Conservation (phyloP, 2,113 vertebrate genomes). For the Rhabdornis inornatus region DNA sequence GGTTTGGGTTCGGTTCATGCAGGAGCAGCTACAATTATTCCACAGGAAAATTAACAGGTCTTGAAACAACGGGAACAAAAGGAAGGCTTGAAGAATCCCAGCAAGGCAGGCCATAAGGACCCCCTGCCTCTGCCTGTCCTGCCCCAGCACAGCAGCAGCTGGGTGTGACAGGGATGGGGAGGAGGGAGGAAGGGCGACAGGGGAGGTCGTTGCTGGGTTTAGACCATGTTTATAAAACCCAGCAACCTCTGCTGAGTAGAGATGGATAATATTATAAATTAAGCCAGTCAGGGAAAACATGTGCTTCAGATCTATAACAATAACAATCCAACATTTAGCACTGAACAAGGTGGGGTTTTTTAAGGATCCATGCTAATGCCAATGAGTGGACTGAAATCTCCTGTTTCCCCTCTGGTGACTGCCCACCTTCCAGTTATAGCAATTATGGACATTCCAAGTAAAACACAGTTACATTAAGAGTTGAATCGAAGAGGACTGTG, state of each 20-base stretch:
- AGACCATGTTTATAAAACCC: neutral
- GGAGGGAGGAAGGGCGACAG: fast-evolving
- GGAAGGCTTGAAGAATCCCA: neutral
- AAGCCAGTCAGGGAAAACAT: neutral
- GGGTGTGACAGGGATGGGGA: neutral
- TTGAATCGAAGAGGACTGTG: neutral
- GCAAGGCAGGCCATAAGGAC: neutral
- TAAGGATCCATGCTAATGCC: neutral
- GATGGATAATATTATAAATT: neutral
- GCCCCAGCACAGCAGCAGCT: neutral
- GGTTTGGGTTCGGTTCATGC: neutral
- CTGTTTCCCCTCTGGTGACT: neutral
- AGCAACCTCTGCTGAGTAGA: neutral
- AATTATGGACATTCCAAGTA: neutral
- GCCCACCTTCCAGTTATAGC: neutral
- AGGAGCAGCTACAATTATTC: neutral
- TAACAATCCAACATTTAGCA: neutral
- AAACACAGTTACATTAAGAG: neutral
- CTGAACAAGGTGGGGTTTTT: neutral
- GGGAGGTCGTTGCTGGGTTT: fast-evolving
- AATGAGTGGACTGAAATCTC: neutral
- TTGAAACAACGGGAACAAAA: neutral
- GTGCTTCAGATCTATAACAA: neutral
- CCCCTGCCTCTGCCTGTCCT: neutral
- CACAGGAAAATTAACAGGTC: neutral